Evolutionary conservation across 2,113 vertebrate species (phyloP).

Genomic region (Peucedramus taeniatus): DNA sequence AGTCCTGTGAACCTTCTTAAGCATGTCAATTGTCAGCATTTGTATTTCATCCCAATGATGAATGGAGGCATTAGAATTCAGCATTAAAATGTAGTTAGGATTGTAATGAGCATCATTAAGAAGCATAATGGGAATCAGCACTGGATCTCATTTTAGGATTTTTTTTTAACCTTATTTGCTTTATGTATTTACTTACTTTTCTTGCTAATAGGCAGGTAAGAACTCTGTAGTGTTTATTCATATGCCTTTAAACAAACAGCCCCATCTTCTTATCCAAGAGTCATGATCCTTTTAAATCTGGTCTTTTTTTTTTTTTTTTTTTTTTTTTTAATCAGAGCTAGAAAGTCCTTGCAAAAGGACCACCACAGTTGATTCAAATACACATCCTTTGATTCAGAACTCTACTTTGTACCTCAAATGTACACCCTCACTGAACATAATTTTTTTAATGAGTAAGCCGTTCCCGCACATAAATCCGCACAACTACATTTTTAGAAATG

Average conservation of each 20-base stretch:
- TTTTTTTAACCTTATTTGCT: neutral
- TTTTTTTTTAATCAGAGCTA: neutral
- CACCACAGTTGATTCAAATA: neutral
- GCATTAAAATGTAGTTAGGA: conserved; percentile 73
- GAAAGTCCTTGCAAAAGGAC: neutral
- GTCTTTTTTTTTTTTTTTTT: neutral
- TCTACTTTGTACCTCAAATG: neutral
- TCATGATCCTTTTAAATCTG: neutral
- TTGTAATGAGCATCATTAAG: conserved; percentile 72
- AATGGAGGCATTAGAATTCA: conserved; percentile 66
- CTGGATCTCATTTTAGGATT: conserved; percentile 32
- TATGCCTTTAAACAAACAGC: neutral
- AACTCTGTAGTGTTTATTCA: neutral
- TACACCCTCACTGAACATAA: neutral
- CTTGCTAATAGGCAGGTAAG: neutral
- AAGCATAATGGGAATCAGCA: conserved; percentile 50
- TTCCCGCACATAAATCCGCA: neutral
- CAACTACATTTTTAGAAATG: neutral
- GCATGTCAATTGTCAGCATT: conserved; percentile 64
- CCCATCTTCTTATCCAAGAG: neutral
- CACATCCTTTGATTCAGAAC: neutral
- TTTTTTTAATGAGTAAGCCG: neutral
- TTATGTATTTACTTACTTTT: neutral
- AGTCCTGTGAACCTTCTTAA: conserved; percentile 26
- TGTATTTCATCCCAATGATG: conserved; percentile 63